A percentile compares a stretch with the other conserved stretches of the same genome.
These are phyloP conservation scores for Cephus rjabovi DNA, from an alignment of 2,888 invertebrate species.

Conservation along the genomic window DNA sequence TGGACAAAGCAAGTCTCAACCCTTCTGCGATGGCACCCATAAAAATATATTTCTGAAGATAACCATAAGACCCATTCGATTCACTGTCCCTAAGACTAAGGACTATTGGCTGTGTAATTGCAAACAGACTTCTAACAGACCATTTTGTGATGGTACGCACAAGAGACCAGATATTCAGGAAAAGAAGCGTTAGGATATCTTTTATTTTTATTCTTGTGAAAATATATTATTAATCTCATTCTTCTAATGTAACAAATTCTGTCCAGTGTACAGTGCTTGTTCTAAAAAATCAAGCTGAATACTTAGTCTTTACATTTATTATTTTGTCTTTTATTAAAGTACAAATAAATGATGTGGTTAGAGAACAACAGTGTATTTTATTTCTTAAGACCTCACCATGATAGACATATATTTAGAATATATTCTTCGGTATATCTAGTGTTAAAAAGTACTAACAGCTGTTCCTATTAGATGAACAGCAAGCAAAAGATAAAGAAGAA, in stretches of 20 bases:
- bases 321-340: not conserved
- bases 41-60: constrained; percentile 81
- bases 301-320: not conserved
- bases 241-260: not conserved
- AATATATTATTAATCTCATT: not conserved
- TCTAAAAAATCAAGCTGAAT: not conserved
- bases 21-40: constrained; percentile 95
- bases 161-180: constrained; percentile 78
- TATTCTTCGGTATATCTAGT: too few relatives aligned
- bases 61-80: constrained; percentile 82
- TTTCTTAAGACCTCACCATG: not conserved
- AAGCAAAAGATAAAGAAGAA: too few relatives aligned
- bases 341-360: not conserved
- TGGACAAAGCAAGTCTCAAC: constrained; percentile 92
- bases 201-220: constrained; percentile 10
- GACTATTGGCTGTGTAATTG: constrained; percentile 99
- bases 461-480: too few relatives aligned
- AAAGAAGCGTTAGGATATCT: constrained; percentile 8
- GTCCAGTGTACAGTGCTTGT: not conserved
- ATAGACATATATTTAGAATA: not conserved
- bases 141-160: constrained; percentile 98
- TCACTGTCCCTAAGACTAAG: constrained; percentile 86
- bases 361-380: not conserved
- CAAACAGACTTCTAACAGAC: constrained; percentile 92
- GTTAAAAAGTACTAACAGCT: too few relatives aligned